Evolutionary conservation across 2,797 vertebrate genomes (phyloP), one percentile per base, ranked within the genome.

Genomic region (Amblyopsis hoosieri): DNA sequence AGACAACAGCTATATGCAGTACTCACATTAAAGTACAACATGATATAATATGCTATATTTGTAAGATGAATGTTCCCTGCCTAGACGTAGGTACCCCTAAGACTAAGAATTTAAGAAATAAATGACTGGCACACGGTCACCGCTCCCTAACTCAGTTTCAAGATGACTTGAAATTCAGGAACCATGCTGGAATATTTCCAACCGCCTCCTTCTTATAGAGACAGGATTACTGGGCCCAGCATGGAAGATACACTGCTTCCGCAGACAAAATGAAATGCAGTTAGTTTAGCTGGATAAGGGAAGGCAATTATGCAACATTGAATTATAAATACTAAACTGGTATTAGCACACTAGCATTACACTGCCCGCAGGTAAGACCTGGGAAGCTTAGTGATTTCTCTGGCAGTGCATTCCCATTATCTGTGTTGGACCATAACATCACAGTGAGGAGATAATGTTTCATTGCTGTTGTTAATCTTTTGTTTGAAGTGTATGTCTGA

Each of bases 171-270:
- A 81, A 67, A 89, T 77, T 85, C 79, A 68, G 72, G 56, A 74
- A 51, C 72, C 86, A 68, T 70, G 85, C 83, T 82, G 85, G 58
- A 83, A 83, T 83, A 52, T 62, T 72, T 75, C 70, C 59, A 64
- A 56, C 75, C 3, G 45, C 69, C 45, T 31, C 69, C 54, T 60
- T 69, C 57, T 42, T 60, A 68, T 60, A 68, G 54, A 81, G 83
- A 67, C 19, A 5, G 33, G 83, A 89, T 89, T 87, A 89, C 77
- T 79, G 82, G 84, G 78, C 66, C 79, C 70, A 65, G 71, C 4
- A 5, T 11, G 62, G 60, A 69, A 77, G 79, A 66, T 59, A 64
- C 62, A 62, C 81, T 72, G 69, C 71, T 80, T 79, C 64, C 71
- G 52, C 66, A 74, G 63, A 65, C 73, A 46, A 79, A 75, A 72